Percentiles rank a stretch among this genome's conserved stretches.
Conservation (phyloP, 2,113 vertebrate species). For the Microtus montanus region DNA sequence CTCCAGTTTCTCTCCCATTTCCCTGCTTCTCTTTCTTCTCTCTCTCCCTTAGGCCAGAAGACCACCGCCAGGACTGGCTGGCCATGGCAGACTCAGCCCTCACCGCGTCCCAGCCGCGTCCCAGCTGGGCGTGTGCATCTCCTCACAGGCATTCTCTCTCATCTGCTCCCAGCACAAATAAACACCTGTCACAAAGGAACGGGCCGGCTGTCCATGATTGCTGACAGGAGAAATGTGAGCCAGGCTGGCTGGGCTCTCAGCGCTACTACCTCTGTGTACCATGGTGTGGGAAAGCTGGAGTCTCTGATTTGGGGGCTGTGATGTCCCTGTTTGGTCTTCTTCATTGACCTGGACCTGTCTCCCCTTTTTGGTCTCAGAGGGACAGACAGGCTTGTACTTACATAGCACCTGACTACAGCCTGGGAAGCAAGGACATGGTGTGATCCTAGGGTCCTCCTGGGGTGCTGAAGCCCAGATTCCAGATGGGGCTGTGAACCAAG, state of each 20-base stretch:
- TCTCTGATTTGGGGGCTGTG: not conserved
- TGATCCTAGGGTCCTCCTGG: not conserved
- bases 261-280: too few species aligned
- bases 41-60: not conserved
- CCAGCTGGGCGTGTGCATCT: not conserved
- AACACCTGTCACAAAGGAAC: not conserved
- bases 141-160: not conserved
- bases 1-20: not conserved
- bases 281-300: not conserved
- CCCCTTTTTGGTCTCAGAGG: not conserved
- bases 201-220: not conserved
- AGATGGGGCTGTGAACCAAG: not conserved
- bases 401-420: not conserved
- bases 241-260: rapidly evolving
- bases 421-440: too few species aligned
- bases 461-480: not conserved
- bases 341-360: too few species aligned
- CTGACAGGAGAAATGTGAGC: rapidly evolving
- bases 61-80: not conserved
- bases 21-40: not conserved
- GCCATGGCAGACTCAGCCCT: not conserved
- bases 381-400: not conserved
- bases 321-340: not conserved
- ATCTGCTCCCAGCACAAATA: not conserved
- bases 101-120: not conserved